These are phyloP conservation scores for Lysandra coridon DNA, from an alignment of 2,888 invertebrate species.

Conservation along the genomic window DNA sequence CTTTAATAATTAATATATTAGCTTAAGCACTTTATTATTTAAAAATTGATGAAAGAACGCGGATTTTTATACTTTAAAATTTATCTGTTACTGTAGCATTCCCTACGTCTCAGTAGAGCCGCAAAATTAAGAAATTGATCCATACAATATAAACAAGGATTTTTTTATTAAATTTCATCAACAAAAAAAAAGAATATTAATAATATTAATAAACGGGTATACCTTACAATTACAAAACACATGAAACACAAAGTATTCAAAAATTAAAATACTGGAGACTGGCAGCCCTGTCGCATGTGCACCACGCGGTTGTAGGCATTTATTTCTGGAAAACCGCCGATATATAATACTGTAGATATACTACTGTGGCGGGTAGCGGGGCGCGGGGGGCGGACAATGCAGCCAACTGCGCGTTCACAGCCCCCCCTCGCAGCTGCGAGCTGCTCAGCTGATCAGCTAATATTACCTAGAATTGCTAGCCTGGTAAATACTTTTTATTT, in stretches of 20 bases:
- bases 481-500: background rate
- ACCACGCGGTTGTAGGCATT: background rate
- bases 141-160: no score
- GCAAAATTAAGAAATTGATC: no score
- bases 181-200: no score
- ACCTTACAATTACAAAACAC: background rate
- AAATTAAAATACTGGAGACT: background rate
- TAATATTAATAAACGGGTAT: no score
- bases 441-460: conserved; percentile 40
- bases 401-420: conserved; percentile 77
- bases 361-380: conserved; percentile 29
- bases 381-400: conserved; percentile 61
- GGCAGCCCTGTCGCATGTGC: background rate
- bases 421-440: conserved; percentile 64
- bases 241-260: background rate
- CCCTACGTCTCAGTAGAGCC: background rate
- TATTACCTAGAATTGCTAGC: conserved; percentile 7
- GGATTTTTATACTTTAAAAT: no score
- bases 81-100: no score
- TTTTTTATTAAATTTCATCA: no score
- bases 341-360: background rate
- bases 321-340: background rate
- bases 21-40: no score
- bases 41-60: no score
- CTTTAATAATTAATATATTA: no score